These are phyloP conservation scores for Drosophila quinaria DNA, from an alignment of 2,888 invertebrate species.

Conservation along the genomic window DNA sequence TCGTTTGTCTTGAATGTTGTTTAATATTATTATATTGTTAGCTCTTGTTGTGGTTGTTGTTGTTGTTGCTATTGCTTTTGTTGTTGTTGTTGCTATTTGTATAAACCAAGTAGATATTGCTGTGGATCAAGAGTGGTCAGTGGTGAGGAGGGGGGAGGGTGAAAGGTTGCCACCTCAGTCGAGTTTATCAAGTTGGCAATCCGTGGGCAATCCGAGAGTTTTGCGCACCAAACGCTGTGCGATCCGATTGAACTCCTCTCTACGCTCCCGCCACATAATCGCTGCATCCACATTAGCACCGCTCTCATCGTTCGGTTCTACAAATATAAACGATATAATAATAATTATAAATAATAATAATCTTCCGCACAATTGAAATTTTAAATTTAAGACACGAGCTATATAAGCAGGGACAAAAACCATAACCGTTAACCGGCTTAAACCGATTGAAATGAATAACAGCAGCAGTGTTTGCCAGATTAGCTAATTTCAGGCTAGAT, in stretches of 20 bases:
- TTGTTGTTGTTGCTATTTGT: conserved; percentile 2
- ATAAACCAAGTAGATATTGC: conserved; percentile 6
- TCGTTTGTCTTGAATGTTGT: neutral
- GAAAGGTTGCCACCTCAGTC: conserved; percentile 18
- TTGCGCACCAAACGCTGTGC: conserved; percentile 96
- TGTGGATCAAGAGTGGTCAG: conserved; percentile 2
- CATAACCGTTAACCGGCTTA: too few species aligned
- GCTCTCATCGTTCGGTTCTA: conserved; percentile 99
- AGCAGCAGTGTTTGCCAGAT: too few species aligned
- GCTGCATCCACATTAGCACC: conserved; percentile 99
- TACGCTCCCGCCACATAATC: conserved; percentile 99
- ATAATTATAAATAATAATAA: neutral
- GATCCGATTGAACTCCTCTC: conserved; percentile 96
- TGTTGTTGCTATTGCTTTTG: conserved; percentile 8
- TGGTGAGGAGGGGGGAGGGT: neutral
- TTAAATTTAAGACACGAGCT: too few species aligned
- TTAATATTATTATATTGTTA: neutral
- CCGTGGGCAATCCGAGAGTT: conserved; percentile 90
- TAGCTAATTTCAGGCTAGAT: too few species aligned
- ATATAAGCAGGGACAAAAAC: too few species aligned
- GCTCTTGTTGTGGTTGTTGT: conserved; percentile 7
- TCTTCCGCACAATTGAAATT: too few species aligned
- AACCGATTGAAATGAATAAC: too few species aligned
- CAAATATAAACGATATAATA: neutral
- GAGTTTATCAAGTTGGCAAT: conserved; percentile 47